Evolutionary conservation across 1,140 invertebrate genomes (phyloP).

Genomic region (Trichonephila clavipes): DNA sequence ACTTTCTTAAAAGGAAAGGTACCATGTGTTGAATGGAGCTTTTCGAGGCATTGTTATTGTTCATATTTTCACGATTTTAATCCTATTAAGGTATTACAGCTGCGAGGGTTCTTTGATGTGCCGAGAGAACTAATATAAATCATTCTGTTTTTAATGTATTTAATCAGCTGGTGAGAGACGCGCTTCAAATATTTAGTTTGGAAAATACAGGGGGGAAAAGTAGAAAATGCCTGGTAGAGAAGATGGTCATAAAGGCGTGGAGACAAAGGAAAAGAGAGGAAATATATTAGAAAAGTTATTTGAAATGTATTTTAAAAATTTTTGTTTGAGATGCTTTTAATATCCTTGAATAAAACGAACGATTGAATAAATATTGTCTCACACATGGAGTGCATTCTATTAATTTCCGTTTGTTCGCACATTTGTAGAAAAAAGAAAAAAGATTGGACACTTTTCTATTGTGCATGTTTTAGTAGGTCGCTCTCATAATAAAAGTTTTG

Average conservation of each 20-base stretch:
- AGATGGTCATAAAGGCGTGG: not conserved
- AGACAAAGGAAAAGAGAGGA: not conserved
- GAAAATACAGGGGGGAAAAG: not conserved
- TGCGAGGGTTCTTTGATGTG: conserved; percentile 4
- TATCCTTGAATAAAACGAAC: not conserved
- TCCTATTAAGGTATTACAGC: conserved; percentile 49
- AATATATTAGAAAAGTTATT: not conserved
- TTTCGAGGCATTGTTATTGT: conserved; percentile 35
- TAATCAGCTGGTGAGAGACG: not conserved
- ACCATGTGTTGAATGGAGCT: conserved; percentile 35
- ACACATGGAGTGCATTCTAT: not conserved
- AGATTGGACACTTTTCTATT: too few species aligned
- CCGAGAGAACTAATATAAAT: conserved; percentile 8
- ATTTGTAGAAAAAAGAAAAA: too few species aligned
- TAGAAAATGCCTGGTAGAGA: not conserved
- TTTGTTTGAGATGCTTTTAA: not conserved
- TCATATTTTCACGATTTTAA: conserved; percentile 53
- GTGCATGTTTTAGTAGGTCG: too few species aligned
- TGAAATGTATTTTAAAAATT: not conserved
- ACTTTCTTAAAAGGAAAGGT: conserved; percentile 30
- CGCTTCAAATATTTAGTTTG: not conserved
- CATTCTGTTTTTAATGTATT: conserved; percentile 24
- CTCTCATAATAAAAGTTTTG: too few species aligned
- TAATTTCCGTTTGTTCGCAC: not conserved
- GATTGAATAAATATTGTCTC: not conserved